phyloP scores from a whole-genome alignment of 1,140 invertebrate genomes.

The Solenopsis invicta region DNA sequence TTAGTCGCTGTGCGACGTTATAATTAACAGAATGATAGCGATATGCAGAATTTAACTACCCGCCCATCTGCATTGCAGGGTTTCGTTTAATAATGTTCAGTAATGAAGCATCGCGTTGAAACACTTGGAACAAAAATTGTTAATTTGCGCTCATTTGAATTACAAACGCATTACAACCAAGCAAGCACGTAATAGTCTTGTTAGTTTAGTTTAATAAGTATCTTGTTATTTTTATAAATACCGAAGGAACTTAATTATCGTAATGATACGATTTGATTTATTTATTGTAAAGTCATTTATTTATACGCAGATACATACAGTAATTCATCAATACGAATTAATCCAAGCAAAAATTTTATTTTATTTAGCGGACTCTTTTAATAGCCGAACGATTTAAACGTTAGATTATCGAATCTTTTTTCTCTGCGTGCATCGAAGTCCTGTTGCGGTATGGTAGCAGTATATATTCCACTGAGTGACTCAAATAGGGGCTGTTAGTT shows the following conservation, averaged over 20 bases:
- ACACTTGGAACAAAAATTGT: conserved; percentile 51
- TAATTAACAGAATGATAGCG: conserved; percentile 57
- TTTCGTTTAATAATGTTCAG: conserved; percentile 53
- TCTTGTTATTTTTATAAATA: conserved; percentile 13
- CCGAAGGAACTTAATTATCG: neutral
- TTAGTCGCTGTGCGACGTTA: conserved; percentile 50
- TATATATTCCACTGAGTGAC: conserved; percentile 13
- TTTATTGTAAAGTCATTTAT: neutral
- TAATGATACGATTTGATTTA: conserved; percentile 1
- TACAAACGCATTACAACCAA: conserved; percentile 14
- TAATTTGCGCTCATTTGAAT: conserved; percentile 45
- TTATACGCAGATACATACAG: neutral
- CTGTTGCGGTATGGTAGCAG: neutral
- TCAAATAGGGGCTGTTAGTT: conserved; percentile 53
- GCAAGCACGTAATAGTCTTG: conserved; percentile 5
- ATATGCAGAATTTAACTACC: conserved; percentile 58
- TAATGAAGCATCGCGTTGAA: conserved; percentile 55
- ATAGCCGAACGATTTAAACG: neutral
- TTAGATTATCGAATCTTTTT: conserved; percentile 1
- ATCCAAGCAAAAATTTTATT: conserved; percentile 9
- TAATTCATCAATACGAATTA: neutral
- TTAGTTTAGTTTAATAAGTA: neutral
- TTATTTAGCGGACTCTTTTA: neutral
- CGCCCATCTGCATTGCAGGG: conserved; percentile 5
- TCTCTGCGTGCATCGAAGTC: neutral